Conservation (phyloP, 2,113 vertebrate genomes). For the Spilogale gracilis region DNA sequence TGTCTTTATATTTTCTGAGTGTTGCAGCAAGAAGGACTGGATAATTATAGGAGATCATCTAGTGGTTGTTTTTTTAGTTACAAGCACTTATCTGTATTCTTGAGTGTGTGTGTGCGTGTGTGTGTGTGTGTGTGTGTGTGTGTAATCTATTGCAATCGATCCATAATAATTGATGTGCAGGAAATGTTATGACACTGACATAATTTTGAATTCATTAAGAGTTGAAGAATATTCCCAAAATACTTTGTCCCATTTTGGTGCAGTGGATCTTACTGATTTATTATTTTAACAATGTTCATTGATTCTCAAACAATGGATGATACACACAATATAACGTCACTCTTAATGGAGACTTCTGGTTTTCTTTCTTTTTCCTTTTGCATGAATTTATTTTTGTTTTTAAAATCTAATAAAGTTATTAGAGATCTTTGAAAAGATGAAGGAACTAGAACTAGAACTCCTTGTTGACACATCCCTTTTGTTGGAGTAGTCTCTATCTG, state of each 20-base stretch:
- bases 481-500: neutral
- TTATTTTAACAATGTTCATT: neutral
- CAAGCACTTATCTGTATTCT: neutral
- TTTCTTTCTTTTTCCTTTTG: neutral
- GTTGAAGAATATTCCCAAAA: neutral
- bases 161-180: neutral
- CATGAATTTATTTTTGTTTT: neutral
- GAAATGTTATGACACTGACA: neutral
- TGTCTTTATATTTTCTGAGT: slow-evolving; percentile 23
- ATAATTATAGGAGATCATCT: slow-evolving; percentile 18
- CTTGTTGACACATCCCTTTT: neutral
- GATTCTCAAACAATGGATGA: neutral
- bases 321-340: neutral
- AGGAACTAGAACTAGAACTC: neutral
- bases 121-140: neutral
- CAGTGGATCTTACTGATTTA: neutral
- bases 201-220: neutral
- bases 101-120: neutral
- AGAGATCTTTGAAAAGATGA: neutral
- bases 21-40: neutral
- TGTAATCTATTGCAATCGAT: neutral
- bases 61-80: neutral
- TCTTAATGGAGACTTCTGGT: neutral
- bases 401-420: neutral
- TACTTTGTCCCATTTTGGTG: neutral